Base-by-base conservation (phyloP, 2,888 invertebrate species). In the Atrina japonica region DNA sequence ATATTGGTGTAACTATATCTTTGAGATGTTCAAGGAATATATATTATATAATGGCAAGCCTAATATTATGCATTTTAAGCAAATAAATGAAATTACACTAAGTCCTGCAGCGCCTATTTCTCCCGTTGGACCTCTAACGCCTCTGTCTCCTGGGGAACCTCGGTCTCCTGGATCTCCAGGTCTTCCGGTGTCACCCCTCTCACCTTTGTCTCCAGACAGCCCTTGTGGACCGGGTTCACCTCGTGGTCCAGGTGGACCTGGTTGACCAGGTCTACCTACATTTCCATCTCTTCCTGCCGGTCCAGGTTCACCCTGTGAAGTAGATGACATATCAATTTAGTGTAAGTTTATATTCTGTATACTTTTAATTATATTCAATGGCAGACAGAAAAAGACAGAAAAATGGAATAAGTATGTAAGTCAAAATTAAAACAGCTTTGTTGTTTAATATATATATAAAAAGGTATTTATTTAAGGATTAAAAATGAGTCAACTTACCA, bases 301-400 rank as follows among this genome's bases (percentile, higher is more conserved):
- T 43, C 88, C 88, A 18, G 79, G 25, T 86, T 95, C 95, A 25
- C 96, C 96, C 95, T 94, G 78, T 55, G 68, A 25, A 47, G 41
- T 21, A 52, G 6, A 64, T 16, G 16, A 49, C 41, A 30, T 49
- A 64, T 61, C 3, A 43, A 53, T 11, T 18, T 16, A 43, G n/a
- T n/a, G 16, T 1, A 23, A 9, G 25, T 9, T 14, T 21, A 21
- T n/a, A n/a, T n/a, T n/a, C n/a, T n/a, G n/a, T n/a, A n/a, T n/a
- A n/a, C n/a, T n/a, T n/a, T n/a, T n/a, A n/a, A n/a, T n/a, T n/a
- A n/a, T n/a, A n/a, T n/a, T n/a, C n/a, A n/a, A n/a, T n/a, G n/a
- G n/a, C n/a, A n/a, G n/a, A n/a, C n/a, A n/a, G n/a, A n/a, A n/a
- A n/a, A n/a, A n/a, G n/a, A n/a, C n/a, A n/a, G n/a, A n/a, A n/a